These are phyloP conservation scores for Halichoerus grypus DNA, from an alignment of 2,113 vertebrate species.

Conservation along the genomic window DNA sequence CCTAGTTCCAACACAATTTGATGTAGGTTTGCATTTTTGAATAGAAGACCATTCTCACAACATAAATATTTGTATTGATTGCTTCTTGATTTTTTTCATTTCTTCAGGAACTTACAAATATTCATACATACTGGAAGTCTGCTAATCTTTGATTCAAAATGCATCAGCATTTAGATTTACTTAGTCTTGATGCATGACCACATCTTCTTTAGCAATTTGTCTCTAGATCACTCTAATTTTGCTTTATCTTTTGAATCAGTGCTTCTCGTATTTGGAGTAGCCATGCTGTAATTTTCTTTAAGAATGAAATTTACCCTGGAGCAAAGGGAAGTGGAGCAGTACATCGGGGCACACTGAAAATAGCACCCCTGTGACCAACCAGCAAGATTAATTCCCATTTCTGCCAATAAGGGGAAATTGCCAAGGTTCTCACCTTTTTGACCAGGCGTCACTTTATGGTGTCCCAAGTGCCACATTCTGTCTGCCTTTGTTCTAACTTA, in stretches of 20 bases:
- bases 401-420: not conserved
- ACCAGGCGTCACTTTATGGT: not conserved
- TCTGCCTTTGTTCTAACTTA: constrained; percentile 18
- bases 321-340: not conserved
- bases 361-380: not conserved
- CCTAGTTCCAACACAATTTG: not conserved
- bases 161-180: not conserved
- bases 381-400: constrained; percentile 14
- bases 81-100: not conserved
- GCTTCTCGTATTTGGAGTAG: not conserved
- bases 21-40: constrained; percentile 28
- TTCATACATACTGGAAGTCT: not conserved
- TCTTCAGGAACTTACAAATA: not conserved
- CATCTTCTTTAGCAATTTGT: not conserved
- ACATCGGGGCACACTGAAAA: not conserved
- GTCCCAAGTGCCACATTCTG: not conserved
- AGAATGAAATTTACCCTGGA: constrained; percentile 24
- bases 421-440: constrained; percentile 30
- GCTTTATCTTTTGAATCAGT: not conserved
- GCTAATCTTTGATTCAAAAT: not conserved
- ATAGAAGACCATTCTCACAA: not conserved
- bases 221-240: not conserved
- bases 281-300: not conserved
- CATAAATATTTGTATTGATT: not conserved
- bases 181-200: not conserved